phyloP scores from a whole-genome alignment of 2,797 vertebrate species.

The Chelonia mydas region DNA sequence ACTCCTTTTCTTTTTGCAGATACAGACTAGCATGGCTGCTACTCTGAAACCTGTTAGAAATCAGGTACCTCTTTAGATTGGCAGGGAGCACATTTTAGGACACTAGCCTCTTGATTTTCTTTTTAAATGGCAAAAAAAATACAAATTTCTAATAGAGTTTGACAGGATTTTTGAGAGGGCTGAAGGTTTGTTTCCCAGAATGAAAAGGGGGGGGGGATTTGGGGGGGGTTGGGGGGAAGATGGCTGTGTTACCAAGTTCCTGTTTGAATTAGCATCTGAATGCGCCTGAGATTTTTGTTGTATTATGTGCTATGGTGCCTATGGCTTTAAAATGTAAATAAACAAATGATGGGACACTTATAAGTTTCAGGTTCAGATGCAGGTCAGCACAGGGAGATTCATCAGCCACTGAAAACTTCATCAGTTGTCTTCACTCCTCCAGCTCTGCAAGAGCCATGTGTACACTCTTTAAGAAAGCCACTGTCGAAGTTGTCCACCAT shows the following conservation, averaged over 20 bases:
- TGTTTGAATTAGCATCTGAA: background rate
- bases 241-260: background rate
- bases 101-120: accelerated
- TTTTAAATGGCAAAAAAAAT: background rate
- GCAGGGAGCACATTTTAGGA: background rate
- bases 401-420: constrained; percentile 17
- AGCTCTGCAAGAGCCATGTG: background rate
- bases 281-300: background rate
- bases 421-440: constrained; percentile 27
- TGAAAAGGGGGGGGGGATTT: background rate
- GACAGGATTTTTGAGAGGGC: background rate
- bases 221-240: background rate
- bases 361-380: background rate
- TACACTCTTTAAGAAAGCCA: background rate
- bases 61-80: background rate
- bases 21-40: no score
- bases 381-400: constrained; percentile 34
- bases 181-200: accelerated
- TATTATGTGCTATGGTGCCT: background rate
- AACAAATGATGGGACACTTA: background rate
- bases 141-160: background rate
- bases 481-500: background rate
- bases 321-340: background rate
- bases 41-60: background rate
- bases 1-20: no score